A percentile compares a stretch with the other conserved stretches of the same genome.
Evolutionary conservation across 2,113 vertebrate genomes (phyloP).

Genomic region (Hyla sarda): DNA sequence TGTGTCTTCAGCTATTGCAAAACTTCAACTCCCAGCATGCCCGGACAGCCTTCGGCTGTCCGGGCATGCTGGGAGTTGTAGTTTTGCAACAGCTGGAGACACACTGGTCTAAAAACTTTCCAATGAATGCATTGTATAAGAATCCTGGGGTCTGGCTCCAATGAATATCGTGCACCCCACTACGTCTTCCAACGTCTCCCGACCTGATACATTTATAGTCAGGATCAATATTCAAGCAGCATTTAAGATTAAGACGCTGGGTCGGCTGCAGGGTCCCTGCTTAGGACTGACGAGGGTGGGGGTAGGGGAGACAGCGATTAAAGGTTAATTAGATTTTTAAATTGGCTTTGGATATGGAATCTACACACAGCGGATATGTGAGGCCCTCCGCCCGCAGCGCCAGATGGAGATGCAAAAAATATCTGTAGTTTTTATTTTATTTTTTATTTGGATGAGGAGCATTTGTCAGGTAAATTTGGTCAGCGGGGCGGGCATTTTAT

Average conservation of each 20-base stretch:
- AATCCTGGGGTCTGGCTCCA: neutral
- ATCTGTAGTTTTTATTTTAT: neutral
- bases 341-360: conserved; percentile 36
- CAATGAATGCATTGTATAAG: too few relatives aligned
- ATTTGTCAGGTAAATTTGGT: neutral
- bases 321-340: conserved; percentile 28
- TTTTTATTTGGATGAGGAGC: neutral
- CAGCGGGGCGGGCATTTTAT: too few relatives aligned
- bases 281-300: too few relatives aligned
- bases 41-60: too few relatives aligned
- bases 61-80: too few relatives aligned
- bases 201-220: neutral
- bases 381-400: neutral
- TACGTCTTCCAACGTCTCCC: neutral
- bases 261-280: neutral
- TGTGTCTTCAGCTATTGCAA: too few relatives aligned
- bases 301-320: neutral
- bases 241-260: too few relatives aligned
- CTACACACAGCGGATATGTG: neutral
- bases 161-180: too few relatives aligned
- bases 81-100: too few relatives aligned
- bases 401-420: neutral
- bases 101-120: too few relatives aligned
- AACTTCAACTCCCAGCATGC: too few relatives aligned
- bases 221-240: too few relatives aligned